These are phyloP conservation scores for Danionella dracula DNA, from an alignment of 2,797 vertebrate genomes.

Conservation along the genomic window DNA sequence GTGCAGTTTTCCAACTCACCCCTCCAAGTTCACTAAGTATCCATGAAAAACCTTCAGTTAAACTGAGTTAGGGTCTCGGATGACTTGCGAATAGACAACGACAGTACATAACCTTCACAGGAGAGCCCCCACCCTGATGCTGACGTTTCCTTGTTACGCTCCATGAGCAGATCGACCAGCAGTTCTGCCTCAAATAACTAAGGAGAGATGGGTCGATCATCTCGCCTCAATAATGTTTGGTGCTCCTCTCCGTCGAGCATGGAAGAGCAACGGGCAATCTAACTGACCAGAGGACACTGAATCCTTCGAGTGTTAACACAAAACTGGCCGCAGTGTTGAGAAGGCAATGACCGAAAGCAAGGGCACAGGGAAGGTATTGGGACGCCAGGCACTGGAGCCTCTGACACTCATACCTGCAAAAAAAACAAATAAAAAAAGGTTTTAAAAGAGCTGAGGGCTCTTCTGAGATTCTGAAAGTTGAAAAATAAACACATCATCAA, in stretches of 20 bases:
- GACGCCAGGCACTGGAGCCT: slow-evolving; percentile 71
- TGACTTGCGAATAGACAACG: slow-evolving; percentile 25
- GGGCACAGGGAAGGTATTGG: slow-evolving; percentile 54
- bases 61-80: slow-evolving; percentile 16
- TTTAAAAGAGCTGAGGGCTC: background rate
- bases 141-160: slow-evolving; percentile 13
- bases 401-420: slow-evolving; percentile 84
- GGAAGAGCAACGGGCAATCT: slow-evolving; percentile 30
- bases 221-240: slow-evolving; percentile 3
- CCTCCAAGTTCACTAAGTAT: slow-evolving; percentile 26
- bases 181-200: slow-evolving; percentile 17
- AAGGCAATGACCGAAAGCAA: slow-evolving; percentile 64
- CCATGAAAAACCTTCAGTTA: slow-evolving; percentile 1
- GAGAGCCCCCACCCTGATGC: slow-evolving; percentile 7
- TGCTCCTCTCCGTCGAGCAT: slow-evolving; percentile 14
- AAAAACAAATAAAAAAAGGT: slow-evolving; percentile 15
- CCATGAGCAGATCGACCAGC: background rate
- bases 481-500: no score
- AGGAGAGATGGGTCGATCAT: slow-evolving; percentile 27
- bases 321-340: slow-evolving; percentile 67
- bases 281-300: background rate
- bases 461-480: background rate
- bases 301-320: slow-evolving; percentile 58
- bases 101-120: slow-evolving; percentile 37
- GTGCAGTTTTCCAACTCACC: slow-evolving; percentile 54